Conservation (phyloP, 2,113 vertebrate species). For the Eptatretus burgeri region DNA sequence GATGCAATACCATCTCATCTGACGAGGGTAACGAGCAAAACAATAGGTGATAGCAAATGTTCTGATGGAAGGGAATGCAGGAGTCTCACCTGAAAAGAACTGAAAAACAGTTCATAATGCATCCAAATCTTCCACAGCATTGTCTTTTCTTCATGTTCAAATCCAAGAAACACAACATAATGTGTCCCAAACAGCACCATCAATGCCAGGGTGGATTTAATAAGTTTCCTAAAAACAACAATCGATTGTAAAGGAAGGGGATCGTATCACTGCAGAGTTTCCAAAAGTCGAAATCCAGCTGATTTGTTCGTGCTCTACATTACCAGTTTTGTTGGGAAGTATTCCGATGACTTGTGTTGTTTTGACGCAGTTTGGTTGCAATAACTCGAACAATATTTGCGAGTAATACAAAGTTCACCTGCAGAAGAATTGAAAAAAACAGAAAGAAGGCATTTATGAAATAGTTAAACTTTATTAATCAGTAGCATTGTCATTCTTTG, state of each 20-base stretch:
- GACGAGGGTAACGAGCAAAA: neutral
- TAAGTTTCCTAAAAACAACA: slow-evolving; percentile 29
- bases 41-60: neutral
- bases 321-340: slow-evolving; percentile 57
- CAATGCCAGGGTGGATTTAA: slow-evolving; percentile 46
- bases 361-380: slow-evolving; percentile 54
- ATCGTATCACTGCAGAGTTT: too few relatives aligned
- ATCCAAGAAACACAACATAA: slow-evolving; percentile 45
- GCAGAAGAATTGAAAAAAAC: slow-evolving; percentile 14
- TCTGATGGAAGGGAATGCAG: neutral
- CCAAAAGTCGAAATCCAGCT: too few relatives aligned
- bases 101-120: slow-evolving; percentile 67
- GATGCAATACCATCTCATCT: neutral
- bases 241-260: too few relatives aligned
- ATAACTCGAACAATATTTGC: slow-evolving; percentile 52
- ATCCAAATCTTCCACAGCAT: slow-evolving; percentile 45
- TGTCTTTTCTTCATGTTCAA: slow-evolving; percentile 35
- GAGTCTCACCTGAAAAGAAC: slow-evolving; percentile 43
- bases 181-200: slow-evolving; percentile 53
- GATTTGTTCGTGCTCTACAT: too few relatives aligned
- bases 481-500: too few relatives aligned
- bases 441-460: too few relatives aligned
- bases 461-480: too few relatives aligned
- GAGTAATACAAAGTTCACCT: slow-evolving; percentile 58
- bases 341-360: slow-evolving; percentile 40